phyloP scores from a whole-genome alignment of 2,888 invertebrate genomes.

The Hipparchia semele region DNA sequence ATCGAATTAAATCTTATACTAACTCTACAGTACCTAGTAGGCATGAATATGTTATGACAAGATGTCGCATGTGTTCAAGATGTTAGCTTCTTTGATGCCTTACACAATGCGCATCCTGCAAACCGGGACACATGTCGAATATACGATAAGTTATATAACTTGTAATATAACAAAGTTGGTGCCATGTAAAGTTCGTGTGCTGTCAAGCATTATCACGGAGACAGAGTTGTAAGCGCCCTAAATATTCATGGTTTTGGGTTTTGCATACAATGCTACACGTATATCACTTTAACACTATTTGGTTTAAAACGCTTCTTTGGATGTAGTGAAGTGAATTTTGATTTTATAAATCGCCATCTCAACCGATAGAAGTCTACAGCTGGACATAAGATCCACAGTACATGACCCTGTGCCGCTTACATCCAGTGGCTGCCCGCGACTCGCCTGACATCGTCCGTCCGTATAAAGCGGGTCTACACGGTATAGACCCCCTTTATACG shows the following conservation, averaged over 20 bases:
- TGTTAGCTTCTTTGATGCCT: neutral
- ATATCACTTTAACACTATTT: neutral
- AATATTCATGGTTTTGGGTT: slow-evolving; percentile 12
- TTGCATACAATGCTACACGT: slow-evolving; percentile 11
- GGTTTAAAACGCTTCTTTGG: neutral
- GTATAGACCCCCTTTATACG: too few species aligned
- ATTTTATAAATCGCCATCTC: too few species aligned
- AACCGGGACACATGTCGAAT: slow-evolving; percentile 29
- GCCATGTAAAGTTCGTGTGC: slow-evolving; percentile 18
- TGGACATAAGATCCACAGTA: too few species aligned
- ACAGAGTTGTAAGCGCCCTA: neutral
- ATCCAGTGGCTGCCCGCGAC: too few species aligned
- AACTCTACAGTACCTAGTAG: too few species aligned
- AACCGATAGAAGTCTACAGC: too few species aligned
- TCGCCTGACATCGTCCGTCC: too few species aligned
- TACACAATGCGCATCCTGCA: neutral
- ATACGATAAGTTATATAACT: slow-evolving; percentile 27
- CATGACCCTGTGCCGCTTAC: too few species aligned
- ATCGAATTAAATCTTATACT: too few species aligned
- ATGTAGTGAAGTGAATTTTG: neutral
- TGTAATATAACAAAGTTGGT: slow-evolving; percentile 31
- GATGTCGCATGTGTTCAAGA: too few species aligned
- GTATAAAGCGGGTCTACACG: too few species aligned
- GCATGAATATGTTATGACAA: too few species aligned
- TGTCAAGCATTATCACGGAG: slow-evolving; percentile 22